phyloP scores from a whole-genome alignment of 1,140 invertebrate species.

The Diachasma alloeum region DNA sequence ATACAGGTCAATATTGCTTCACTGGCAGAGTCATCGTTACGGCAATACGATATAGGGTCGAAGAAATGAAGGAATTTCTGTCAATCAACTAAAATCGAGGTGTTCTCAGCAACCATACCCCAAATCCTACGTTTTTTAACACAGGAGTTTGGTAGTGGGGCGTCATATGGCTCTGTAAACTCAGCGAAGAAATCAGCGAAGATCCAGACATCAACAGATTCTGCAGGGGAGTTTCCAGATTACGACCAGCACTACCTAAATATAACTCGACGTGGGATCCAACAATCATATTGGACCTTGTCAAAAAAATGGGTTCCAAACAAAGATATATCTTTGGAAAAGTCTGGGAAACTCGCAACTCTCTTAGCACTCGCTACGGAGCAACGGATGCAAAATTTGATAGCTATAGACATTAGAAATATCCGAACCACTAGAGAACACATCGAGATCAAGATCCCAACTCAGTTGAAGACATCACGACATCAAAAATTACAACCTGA shows the following conservation, averaged over 20 bases:
- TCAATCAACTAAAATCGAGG: neutral
- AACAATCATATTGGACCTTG: conserved; percentile 31
- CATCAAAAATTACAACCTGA: conserved; percentile 19
- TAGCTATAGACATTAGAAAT: conserved; percentile 12
- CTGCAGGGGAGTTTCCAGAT: conserved; percentile 35
- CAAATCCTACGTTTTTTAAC: conserved; percentile 16
- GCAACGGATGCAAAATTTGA: conserved; percentile 24
- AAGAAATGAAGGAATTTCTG: conserved; percentile 30
- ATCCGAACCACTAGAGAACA: neutral
- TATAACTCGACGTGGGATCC: conserved; percentile 33
- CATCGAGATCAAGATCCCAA: conserved; percentile 6
- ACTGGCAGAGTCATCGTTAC: conserved; percentile 1
- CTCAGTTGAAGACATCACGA: conserved; percentile 16
- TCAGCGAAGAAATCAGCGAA: conserved; percentile 13
- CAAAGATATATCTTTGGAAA: conserved; percentile 14
- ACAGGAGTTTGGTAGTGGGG: neutral
- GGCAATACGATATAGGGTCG: conserved; percentile 8
- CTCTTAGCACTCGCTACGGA: conserved; percentile 11
- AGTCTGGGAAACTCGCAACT: neutral
- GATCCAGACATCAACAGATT: conserved; percentile 36
- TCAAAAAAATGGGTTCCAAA: conserved; percentile 8
- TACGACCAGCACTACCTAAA: conserved; percentile 25
- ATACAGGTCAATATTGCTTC: conserved; percentile 10
- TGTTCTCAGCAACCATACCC: conserved; percentile 1
- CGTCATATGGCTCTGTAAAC: conserved; percentile 26